Evolutionary conservation across 2,113 vertebrate species (phyloP).

Genomic region (Sardina pilchardus): DNA sequence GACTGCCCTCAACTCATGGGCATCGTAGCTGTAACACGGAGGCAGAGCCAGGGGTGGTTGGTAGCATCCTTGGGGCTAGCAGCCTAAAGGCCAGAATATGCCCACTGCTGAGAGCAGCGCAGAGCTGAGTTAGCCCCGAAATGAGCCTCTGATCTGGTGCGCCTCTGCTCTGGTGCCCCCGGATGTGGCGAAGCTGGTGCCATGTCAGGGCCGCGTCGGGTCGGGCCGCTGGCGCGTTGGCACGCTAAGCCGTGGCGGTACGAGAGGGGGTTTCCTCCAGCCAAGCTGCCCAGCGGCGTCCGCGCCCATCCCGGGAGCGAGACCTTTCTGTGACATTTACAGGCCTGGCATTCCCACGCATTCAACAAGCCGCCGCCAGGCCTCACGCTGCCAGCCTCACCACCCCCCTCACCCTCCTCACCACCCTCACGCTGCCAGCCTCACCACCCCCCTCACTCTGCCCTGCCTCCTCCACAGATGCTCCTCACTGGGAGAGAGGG

Average conservation of each 20-base stretch:
- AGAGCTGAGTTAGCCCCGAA: background rate
- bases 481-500: slow-evolving; percentile 51
- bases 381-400: background rate
- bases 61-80: background rate
- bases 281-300: background rate
- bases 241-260: background rate
- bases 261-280: background rate
- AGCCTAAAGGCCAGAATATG: background rate
- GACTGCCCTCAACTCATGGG: background rate
- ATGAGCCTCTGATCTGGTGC: background rate
- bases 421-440: background rate
- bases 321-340: slow-evolving; percentile 44
- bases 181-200: background rate
- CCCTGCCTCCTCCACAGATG: slow-evolving; percentile 38
- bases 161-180: background rate
- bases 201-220: background rate
- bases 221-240: background rate
- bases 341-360: slow-evolving; percentile 27
- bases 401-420: background rate
- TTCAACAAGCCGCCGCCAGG: slow-evolving; percentile 20
- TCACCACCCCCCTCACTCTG: background rate
- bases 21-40: background rate
- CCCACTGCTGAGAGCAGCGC: background rate
- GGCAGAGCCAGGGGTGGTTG: background rate
- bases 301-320: background rate